phyloP scores from a whole-genome alignment of 2,888 invertebrate genomes.

The Spodoptera exigua region DNA sequence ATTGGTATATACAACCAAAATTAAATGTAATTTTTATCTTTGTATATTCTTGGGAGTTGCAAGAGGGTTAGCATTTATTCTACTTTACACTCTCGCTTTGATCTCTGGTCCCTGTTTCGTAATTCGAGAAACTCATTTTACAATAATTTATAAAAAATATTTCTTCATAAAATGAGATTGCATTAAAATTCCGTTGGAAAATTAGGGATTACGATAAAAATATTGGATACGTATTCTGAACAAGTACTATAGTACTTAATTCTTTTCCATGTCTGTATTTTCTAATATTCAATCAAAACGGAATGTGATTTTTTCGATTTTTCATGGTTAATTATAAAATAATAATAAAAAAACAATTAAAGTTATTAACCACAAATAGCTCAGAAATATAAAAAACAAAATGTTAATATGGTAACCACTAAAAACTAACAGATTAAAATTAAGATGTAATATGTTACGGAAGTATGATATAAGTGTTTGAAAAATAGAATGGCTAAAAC shows the following conservation, averaged over 20 bases:
- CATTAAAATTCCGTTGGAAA: constrained; percentile 8
- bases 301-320: constrained; percentile 54
- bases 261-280: constrained; percentile 19
- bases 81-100: constrained; percentile 50
- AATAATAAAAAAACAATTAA: too few species aligned
- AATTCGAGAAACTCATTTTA: constrained; percentile 43
- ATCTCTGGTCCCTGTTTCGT: constrained; percentile 60
- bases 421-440: constrained; percentile 42
- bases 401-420: constrained; percentile 53
- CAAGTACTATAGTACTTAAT: constrained; percentile 5
- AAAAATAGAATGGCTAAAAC: constrained; percentile 19
- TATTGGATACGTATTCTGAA: constrained; percentile 10
- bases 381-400: constrained; percentile 7
- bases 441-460: constrained; percentile 22
- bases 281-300: constrained; percentile 42
- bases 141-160: constrained; percentile 27
- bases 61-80: constrained; percentile 46
- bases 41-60: constrained; percentile 46
- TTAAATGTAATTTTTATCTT: constrained; percentile 3
- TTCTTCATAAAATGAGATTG: constrained; percentile 27
- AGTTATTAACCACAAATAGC: too few species aligned
- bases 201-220: constrained; percentile 12
- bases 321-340: constrained; percentile 26
- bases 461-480: constrained; percentile 21
- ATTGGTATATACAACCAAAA: constrained; percentile 25